phyloP scores from a whole-genome alignment of 2,888 invertebrate genomes.

The Idaea dimidiata region DNA sequence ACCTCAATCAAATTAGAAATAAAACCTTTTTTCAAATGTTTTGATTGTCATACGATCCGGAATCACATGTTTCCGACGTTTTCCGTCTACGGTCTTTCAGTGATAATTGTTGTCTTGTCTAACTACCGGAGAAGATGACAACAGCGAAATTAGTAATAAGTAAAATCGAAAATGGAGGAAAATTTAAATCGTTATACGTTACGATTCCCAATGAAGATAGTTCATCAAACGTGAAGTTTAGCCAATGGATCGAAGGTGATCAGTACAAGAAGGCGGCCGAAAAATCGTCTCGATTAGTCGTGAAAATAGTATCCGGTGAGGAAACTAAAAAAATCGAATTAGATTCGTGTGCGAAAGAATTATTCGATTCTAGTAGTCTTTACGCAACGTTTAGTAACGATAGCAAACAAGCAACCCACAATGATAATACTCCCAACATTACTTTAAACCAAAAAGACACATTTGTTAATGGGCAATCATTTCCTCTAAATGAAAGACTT shows the following conservation, averaged over 20 bases:
- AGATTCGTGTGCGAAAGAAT: conserved; percentile 57
- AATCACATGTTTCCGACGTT: neutral
- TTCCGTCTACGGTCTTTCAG: conserved; percentile 14
- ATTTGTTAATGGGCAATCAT: neutral
- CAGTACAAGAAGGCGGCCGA: conserved; percentile 46
- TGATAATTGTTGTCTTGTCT: neutral
- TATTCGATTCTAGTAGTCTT: conserved; percentile 31
- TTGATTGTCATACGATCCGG: neutral
- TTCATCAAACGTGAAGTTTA: conserved; percentile 43
- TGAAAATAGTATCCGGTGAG: conserved; percentile 61
- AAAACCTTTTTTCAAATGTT: conserved; percentile 7
- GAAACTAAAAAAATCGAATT: conserved; percentile 55
- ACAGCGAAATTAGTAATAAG: conserved; percentile 66
- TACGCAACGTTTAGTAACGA: conserved; percentile 8
- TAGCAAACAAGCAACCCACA: conserved; percentile 1
- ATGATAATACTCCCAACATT: neutral
- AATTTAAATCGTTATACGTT: conserved; percentile 60
- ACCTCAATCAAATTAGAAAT: conserved; percentile 1
- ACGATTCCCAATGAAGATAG: conserved; percentile 52
- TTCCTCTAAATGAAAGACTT: neutral
- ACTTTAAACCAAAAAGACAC: neutral
- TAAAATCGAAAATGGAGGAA: conserved; percentile 63
- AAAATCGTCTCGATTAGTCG: conserved; percentile 60
- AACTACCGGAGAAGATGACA: conserved; percentile 56
- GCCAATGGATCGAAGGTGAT: conserved; percentile 62